A percentile compares a stretch with the other conserved stretches of the same genome.
Evolutionary conservation across 2,888 invertebrate genomes (phyloP).

Genomic region (Brachypalpus laphriformis): DNA sequence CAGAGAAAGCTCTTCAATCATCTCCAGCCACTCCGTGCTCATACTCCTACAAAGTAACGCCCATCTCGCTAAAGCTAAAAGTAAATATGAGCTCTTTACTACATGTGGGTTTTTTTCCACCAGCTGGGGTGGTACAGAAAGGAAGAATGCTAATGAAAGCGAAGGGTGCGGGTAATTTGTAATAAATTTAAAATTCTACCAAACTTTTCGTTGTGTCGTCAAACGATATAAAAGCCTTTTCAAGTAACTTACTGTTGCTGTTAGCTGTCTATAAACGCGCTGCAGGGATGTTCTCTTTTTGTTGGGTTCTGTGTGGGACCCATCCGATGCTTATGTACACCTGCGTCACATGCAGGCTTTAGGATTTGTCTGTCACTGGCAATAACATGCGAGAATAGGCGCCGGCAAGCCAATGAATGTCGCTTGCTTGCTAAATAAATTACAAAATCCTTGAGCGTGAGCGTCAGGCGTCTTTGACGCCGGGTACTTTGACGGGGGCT

Average conservation of each 20-base stretch:
- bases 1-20: conserved; percentile 6
- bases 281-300: conserved; percentile 19
- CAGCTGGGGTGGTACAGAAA: not conserved
- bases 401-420: conserved; percentile 32
- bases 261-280: conserved; percentile 5
- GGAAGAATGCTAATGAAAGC: conserved; percentile 30
- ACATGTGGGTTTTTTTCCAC: not conserved
- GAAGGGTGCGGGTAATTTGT: conserved; percentile 49
- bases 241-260: conserved; percentile 42
- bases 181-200: conserved; percentile 49
- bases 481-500: conserved; percentile 8
- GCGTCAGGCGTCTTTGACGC: conserved; percentile 20
- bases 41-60: not conserved
- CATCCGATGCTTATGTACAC: not conserved
- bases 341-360: conserved; percentile 21
- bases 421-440: conserved; percentile 39
- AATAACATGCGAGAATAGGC: conserved; percentile 3
- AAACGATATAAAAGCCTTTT: conserved; percentile 40
- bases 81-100: not conserved
- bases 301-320: not conserved
- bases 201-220: conserved; percentile 48
- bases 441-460: conserved; percentile 40
- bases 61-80: not conserved
- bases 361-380: conserved; percentile 13
- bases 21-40: not conserved